Conservation (phyloP, 2,113 vertebrate genomes). For the Oreochromis aureus region DNA sequence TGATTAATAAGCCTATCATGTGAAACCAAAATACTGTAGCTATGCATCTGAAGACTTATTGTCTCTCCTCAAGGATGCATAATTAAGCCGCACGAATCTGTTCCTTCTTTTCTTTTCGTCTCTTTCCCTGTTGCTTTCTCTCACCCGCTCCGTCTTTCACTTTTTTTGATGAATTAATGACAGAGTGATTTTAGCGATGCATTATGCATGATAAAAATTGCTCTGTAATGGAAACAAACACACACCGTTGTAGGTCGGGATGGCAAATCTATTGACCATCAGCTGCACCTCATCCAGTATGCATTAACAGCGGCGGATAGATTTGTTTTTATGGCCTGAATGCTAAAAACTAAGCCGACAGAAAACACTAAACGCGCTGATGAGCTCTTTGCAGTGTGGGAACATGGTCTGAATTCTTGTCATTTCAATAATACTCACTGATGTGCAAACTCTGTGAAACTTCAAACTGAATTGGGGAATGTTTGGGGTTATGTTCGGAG, state of each 20-base stretch:
- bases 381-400: conserved; percentile 8
- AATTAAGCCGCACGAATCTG: conserved; percentile 37
- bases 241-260: conserved; percentile 12
- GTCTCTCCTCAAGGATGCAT: conserved; percentile 47
- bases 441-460: not conserved
- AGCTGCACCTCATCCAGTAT: conserved; percentile 32
- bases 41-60: conserved; percentile 35
- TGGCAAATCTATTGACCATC: conserved; percentile 51
- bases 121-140: not conserved
- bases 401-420: not conserved
- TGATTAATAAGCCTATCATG: conserved; percentile 69
- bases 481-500: not conserved
- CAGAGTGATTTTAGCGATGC: conserved; percentile 42
- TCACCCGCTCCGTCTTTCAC: not conserved
- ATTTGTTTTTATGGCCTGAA: conserved; percentile 41
- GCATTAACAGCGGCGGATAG: conserved; percentile 49
- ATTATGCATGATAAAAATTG: conserved; percentile 60
- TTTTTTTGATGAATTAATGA: conserved; percentile 58
- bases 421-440: not conserved
- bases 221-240: conserved; percentile 64
- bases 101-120: not conserved
- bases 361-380: not conserved
- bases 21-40: conserved; percentile 55
- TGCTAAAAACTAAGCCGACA: not conserved
- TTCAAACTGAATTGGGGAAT: not conserved